Evolutionary conservation across 2,113 vertebrate species (phyloP), one percentile per base, ranked within the genome.

Genomic region (Holacanthus passer): DNA sequence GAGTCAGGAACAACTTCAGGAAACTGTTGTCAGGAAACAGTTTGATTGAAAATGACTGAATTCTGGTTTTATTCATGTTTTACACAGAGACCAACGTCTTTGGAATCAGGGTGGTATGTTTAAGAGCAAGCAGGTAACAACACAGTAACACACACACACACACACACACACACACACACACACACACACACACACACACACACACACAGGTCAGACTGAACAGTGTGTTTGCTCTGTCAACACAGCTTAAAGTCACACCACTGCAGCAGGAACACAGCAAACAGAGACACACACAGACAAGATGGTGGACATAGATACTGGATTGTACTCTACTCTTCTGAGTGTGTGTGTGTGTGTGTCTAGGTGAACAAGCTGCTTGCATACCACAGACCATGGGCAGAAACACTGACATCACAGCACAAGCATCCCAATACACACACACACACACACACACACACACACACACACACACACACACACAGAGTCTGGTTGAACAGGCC

Each of bases 351-450:
- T 73, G 68, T 83, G n/a, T 55, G 50, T 55, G 50, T 71, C 50
- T n/a, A 86, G 81, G 89, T 89, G 87, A 87, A 73, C 47, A 9
- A 67, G 81, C 74, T 62, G 81, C 74, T 77, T 35, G 77, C 86
- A 88, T 88, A 74, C 84, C 81, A 74, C 52, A 70, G 76, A 75
- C 19, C 47, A 50, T 5, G 14, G 50, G 56, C 73, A 77, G 64
- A 74, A 75, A 63, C 4, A 14, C 55, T 91, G 84, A 90, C 90
- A 81, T 87, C 90, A 85, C 73, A 63, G 52, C 52, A 70, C 60
- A 81, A 74, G 55, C 73, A 88, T 79, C 0, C 77, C 39, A 7
- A 22, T 52, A 48, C 74, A 60, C 74, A 66, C 66, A 67, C 70
- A 66, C 71, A 67, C 73, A 84, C 47, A 73, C 39, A 64, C 74